Percentiles rank a stretch among this genome's conserved stretches.
These are phyloP conservation scores for Homarus americanus DNA, from an alignment of 1,140 invertebrate genomes.

Conservation along the genomic window DNA sequence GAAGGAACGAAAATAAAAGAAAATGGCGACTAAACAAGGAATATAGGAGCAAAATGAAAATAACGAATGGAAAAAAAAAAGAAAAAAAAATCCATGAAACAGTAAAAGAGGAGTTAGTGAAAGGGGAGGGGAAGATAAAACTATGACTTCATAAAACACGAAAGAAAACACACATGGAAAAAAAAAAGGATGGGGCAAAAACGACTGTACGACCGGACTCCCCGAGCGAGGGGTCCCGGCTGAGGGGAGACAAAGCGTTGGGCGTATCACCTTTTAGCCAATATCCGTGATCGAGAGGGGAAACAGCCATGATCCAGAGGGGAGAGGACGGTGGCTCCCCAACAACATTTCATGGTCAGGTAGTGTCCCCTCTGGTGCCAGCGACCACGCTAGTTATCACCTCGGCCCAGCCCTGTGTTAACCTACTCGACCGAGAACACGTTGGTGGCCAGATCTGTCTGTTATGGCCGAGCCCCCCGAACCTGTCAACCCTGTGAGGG, in stretches of 20 bases:
- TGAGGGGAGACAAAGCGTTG: constrained; percentile 14
- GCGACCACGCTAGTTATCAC: constrained; percentile 43
- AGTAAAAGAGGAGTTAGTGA: neutral
- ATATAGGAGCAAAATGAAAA: too few relatives aligned
- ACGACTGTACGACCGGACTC: constrained; percentile 9
- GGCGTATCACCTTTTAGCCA: constrained; percentile 56
- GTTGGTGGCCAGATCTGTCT: constrained; percentile 67
- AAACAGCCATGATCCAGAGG: constrained; percentile 48
- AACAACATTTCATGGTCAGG: constrained; percentile 67
- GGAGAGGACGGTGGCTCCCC: constrained; percentile 40
- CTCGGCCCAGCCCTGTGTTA: constrained; percentile 63
- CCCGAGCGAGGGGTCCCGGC: constrained; percentile 1
- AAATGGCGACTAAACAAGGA: too few relatives aligned
- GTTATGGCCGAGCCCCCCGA: constrained; percentile 56
- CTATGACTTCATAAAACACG: constrained; percentile 30
- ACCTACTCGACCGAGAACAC: constrained; percentile 62
- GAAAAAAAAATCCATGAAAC: neutral
- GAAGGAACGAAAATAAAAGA: neutral
- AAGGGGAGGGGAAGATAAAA: constrained; percentile 28
- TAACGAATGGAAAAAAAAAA: neutral
- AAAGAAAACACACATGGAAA: neutral
- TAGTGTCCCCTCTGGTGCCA: constrained; percentile 36
- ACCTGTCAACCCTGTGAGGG: constrained; percentile 21
- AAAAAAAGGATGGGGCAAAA: too few relatives aligned
- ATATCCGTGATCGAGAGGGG: constrained; percentile 64